Conservation (phyloP, 92 coral and sea anemone genomes). For the Palythoa grandis region DNA sequence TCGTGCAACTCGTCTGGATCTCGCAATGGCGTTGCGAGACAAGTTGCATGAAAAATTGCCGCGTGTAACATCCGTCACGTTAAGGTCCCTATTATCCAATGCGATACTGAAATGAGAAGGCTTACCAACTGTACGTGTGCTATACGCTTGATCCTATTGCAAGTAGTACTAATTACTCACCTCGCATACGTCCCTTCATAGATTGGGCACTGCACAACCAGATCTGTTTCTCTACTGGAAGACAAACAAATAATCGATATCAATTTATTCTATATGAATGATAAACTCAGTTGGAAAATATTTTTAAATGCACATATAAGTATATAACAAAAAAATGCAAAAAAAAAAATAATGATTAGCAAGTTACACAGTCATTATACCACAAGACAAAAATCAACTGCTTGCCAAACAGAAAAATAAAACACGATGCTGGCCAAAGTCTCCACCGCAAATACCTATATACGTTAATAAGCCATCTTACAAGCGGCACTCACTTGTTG, state of each 20-base stretch:
- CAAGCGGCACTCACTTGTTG: background rate
- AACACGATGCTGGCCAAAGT: background rate
- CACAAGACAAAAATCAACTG: too few relatives aligned
- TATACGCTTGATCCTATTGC: too few relatives aligned
- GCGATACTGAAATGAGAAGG: too few relatives aligned
- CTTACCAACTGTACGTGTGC: too few relatives aligned
- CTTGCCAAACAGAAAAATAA: too few relatives aligned
- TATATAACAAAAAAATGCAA: background rate
- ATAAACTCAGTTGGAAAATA: background rate
- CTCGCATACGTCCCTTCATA: conserved; percentile 22
- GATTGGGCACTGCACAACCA: conserved; percentile 28
- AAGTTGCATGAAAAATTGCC: too few relatives aligned
- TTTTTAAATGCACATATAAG: background rate
- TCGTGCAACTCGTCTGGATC: too few relatives aligned
- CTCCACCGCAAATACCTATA: too few relatives aligned
- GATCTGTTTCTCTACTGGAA: conserved; percentile 17
- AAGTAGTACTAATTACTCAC: background rate
- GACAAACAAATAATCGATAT: background rate
- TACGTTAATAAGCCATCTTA: background rate
- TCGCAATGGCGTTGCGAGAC: too few relatives aligned
- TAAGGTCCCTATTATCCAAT: too few relatives aligned
- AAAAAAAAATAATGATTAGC: background rate
- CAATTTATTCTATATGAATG: background rate
- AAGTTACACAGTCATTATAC: background rate
- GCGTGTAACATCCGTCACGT: too few relatives aligned